phyloP scores from a whole-genome alignment of 2,888 invertebrate genomes.

The Synanthedon formicaeformis region DNA sequence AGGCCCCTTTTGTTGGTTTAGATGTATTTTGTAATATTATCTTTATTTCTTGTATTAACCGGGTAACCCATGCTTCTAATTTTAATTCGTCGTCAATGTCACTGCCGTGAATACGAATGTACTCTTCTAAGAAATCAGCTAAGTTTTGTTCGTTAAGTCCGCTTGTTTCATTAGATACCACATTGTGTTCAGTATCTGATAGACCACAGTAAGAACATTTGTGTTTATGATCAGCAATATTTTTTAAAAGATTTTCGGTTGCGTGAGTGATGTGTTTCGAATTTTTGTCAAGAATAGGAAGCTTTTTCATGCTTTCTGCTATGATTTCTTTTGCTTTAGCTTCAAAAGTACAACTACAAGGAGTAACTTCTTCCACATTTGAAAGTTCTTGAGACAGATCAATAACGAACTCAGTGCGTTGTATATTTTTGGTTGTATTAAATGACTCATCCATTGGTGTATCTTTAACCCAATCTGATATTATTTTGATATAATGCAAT shows the following conservation, averaged over 20 bases:
- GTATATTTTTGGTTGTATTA: conserved; percentile 22
- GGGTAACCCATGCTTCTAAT: conserved; percentile 31
- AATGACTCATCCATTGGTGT: conserved; percentile 26
- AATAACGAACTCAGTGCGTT: conserved; percentile 28
- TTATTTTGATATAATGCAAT: conserved; percentile 31
- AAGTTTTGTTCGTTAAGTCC: conserved; percentile 21
- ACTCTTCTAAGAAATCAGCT: conserved; percentile 31
- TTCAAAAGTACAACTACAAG: conserved; percentile 6
- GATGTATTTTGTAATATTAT: conserved; percentile 16
- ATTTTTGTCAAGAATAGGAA: conserved; percentile 21
- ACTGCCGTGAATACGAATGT: conserved; percentile 24
- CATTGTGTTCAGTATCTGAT: conserved; percentile 8
- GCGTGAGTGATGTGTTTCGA: conserved; percentile 13
- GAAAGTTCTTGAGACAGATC: conserved; percentile 31
- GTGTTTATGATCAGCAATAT: not conserved
- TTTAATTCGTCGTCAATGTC: conserved; percentile 35
- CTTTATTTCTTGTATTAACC: conserved; percentile 30
- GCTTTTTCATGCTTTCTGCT: conserved; percentile 12
- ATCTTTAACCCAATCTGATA: conserved; percentile 43
- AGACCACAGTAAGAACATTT: too few relatives aligned
- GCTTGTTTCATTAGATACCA: conserved; percentile 6
- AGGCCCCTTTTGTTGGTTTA: conserved; percentile 13
- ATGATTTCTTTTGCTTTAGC: conserved; percentile 28
- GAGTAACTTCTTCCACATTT: conserved; percentile 23
- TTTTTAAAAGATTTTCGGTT: conserved; percentile 6